These are phyloP conservation scores for Melitaea athalia DNA, from an alignment of 2,888 invertebrate genomes.

Conservation along the genomic window DNA sequence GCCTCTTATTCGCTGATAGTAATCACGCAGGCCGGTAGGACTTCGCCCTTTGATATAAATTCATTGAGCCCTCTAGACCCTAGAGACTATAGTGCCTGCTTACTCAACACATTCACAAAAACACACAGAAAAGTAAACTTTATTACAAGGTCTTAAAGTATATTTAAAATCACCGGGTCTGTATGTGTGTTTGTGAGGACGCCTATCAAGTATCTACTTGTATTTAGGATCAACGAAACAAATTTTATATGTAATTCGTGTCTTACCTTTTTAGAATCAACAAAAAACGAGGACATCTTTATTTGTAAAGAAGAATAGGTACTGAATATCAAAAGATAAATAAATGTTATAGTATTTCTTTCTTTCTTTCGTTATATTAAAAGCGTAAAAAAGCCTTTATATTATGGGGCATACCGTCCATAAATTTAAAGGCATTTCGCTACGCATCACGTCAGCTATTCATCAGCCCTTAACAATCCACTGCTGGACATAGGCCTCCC, in stretches of 20 bases:
- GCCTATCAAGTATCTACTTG: conserved; percentile 12
- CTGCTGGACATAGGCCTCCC: too few relatives aligned
- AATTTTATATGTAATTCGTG: conserved; percentile 6
- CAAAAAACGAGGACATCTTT: not conserved
- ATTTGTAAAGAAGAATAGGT: too few relatives aligned
- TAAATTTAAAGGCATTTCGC: not conserved
- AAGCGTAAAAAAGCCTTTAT: too few relatives aligned
- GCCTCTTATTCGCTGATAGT: conserved; percentile 70
- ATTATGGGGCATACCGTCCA: too few relatives aligned
- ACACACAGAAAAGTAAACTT: conserved; percentile 21
- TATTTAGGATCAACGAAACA: conserved; percentile 15
- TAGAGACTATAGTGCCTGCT: conserved; percentile 56
- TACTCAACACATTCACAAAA: conserved; percentile 38
- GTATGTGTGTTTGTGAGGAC: not conserved
- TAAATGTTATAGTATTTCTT: too few relatives aligned
- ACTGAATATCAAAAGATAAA: too few relatives aligned
- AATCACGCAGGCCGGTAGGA: conserved; percentile 68
- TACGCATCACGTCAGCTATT: too few relatives aligned
- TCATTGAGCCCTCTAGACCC: conserved; percentile 66
- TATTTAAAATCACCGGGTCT: conserved; percentile 8
- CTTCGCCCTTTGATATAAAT: conserved; percentile 58
- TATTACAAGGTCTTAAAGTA: conserved; percentile 30
- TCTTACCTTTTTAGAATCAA: conserved; percentile 8
- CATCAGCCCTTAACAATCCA: too few relatives aligned
- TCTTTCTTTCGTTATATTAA: too few relatives aligned